These are phyloP conservation scores for Heliconius hewitsoni DNA, from an alignment of 1,140 invertebrate genomes.

Conservation along the genomic window DNA sequence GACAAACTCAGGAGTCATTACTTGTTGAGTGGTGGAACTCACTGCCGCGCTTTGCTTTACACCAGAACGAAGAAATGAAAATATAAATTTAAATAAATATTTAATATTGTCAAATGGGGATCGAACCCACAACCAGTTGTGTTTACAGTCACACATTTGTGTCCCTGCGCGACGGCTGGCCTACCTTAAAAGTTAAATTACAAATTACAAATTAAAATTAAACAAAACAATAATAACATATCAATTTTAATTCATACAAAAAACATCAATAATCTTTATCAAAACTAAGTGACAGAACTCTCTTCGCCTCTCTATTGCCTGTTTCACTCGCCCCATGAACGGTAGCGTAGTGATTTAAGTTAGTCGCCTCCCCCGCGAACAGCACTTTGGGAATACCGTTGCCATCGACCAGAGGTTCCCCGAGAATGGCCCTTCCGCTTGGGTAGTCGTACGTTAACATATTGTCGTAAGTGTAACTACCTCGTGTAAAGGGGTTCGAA, in stretches of 20 bases:
- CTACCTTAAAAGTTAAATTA: too few relatives aligned
- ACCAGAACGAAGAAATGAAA: too few relatives aligned
- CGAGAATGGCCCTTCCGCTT: constrained; percentile 40
- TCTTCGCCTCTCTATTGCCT: constrained; percentile 81
- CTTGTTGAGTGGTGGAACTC: too few relatives aligned
- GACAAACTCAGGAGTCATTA: too few relatives aligned
- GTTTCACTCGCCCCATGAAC: constrained; percentile 84
- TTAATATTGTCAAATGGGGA: too few relatives aligned
- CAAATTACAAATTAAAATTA: too few relatives aligned
- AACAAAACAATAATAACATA: neutral
- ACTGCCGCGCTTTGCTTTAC: too few relatives aligned
- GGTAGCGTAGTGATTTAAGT: constrained; percentile 82
- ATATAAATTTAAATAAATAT: too few relatives aligned
- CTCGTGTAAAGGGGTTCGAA: constrained; percentile 55
- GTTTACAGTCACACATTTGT: too few relatives aligned
- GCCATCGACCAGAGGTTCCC: constrained; percentile 44
- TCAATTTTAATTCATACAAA: neutral
- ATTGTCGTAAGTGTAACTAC: constrained; percentile 58
- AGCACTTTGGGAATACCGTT: constrained; percentile 46
- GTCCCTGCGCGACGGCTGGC: too few relatives aligned
- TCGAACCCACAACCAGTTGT: too few relatives aligned
- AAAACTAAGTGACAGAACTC: constrained; percentile 43
- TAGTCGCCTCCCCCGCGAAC: constrained; percentile 72
- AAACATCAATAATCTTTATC: neutral
- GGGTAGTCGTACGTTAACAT: constrained; percentile 44